These are phyloP conservation scores for Pogona vitticeps DNA, from an alignment of 2,113 vertebrate genomes.

Conservation along the genomic window DNA sequence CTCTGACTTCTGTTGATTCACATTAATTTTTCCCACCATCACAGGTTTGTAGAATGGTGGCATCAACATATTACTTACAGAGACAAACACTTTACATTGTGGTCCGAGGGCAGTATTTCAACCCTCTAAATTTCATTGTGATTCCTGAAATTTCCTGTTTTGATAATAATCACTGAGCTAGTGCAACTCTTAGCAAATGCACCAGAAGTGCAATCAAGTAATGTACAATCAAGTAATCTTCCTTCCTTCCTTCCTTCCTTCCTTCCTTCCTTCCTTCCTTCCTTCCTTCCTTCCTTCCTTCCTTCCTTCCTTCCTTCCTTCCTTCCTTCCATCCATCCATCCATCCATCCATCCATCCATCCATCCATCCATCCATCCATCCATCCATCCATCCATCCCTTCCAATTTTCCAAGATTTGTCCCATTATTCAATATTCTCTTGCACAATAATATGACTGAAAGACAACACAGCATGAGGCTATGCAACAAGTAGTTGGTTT, in stretches of 20 bases:
- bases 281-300: too few relatives aligned
- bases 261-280: too few relatives aligned
- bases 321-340: too few relatives aligned
- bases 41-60: conserved; percentile 51
- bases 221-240: background rate
- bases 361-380: too few relatives aligned
- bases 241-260: too few relatives aligned
- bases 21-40: conserved; percentile 57
- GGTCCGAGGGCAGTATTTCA: conserved; percentile 40
- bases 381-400: background rate
- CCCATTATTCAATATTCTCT: background rate
- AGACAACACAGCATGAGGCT: background rate
- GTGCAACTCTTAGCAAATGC: rapidly evolving
- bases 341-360: too few relatives aligned
- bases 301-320: too few relatives aligned
- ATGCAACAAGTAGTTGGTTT: background rate
- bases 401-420: too few relatives aligned
- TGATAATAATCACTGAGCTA: background rate
- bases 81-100: background rate
- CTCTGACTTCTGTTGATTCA: conserved; percentile 60
- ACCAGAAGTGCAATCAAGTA: rapidly evolving
- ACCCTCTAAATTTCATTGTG: background rate
- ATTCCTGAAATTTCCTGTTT: background rate
- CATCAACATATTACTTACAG: conserved; percentile 64
- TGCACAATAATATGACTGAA: background rate